Base-by-base conservation (phyloP, 30 jellyfish, hydroid and myxozoan species). In the Mastigias papua region DNA sequence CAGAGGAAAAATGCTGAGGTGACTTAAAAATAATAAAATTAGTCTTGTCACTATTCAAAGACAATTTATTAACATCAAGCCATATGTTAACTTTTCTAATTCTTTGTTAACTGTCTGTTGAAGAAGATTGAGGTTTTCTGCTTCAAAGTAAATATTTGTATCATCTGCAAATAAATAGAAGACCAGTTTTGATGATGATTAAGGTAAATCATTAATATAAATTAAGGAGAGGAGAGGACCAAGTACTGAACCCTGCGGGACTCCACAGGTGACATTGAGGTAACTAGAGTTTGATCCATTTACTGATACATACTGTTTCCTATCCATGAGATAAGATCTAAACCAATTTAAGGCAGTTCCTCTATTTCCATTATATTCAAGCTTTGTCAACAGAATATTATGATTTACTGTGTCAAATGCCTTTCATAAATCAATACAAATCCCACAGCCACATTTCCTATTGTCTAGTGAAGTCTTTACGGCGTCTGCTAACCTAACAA, bases 171-270 rank as follows among this genome's bases (percentile, higher is more conserved):
- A 89, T 19, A 77, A 81, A 80, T 77, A 73, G 70, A 73, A 42
- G 23, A 80, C 26, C 23, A 72, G 51, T 50, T 71, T 65, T 3
- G 80, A 30, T 31, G 90, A 68, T 16, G 90, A 75, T 9, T 80
- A 30, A 8, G 85, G 82, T 83, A 89, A 73, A 65, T 89, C 97
- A 89, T 89, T 89, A 20, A 89, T 80, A 50, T 67, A 89, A 46
- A 89, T 78, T 23, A 89, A 76, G 50, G 79, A 83, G 49, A 89
- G 74, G 76, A 89, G 94, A 60, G 94, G 94, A 22, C 94, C 94
- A 61, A 80, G 90, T 50, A 50, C 81, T 54, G 90, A 26, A 3
- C 54, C 54, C 11, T 37, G 54, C 83, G 93, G 63, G 57, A 88
- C 57, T n/a, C 97, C 88, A 78, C 89, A 25, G 2, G 75, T 50